Base-by-base conservation (phyloP, 2,113 vertebrate genomes). In the Cyphomyrus discorhynchus region DNA sequence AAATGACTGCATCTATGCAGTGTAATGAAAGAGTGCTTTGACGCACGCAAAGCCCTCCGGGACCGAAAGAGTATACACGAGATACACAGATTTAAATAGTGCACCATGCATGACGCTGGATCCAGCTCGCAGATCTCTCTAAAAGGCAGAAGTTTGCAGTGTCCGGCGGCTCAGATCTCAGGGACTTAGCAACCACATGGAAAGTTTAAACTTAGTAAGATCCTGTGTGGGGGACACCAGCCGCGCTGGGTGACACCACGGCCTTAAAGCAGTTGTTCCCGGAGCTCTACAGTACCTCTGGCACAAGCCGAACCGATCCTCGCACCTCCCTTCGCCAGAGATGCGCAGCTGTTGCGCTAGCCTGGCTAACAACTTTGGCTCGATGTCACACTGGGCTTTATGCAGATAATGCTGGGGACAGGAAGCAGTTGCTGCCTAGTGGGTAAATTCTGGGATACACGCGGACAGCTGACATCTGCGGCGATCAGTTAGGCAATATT, bases 241-340 rank as follows among this genome's bases (percentile, higher is more conserved):
- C n/a, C 17, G 27, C 35, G 49, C 53, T 47, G 50, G 70, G 35
- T 11, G 47, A 62, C 42, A 39, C n/a, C 53, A 95, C 86, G 95
- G 96, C 96, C 96, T 96, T 0, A 94, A 96, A 96, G 96, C 97
- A 97, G 94, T 97, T 97, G 94, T 96, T 97, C 91, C 96, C 96
- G 31, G 95, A 97, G 42, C 96, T 96, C 92, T 96, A n/a, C n/a
- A n/a, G n/a, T n/a, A 95, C 89, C 95, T 96, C 92, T 96, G 96
- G 87, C 96, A 95, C 93, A 96, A 96, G 91, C 92, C 47, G 92
- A 0, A 93, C 15, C 74, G 90, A 9, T 92, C 88, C 27, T 17
- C 62, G 0, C 96, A 97, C 70, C 90, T 95, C 96, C 97, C 96
- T 90, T 0, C 90, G 74, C 96, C 94, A 92, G 96, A 94, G 2